Evolutionary conservation across 1,140 invertebrate species (phyloP), one percentile per base, ranked within the genome.

Genomic region (Pogonomyrmex barbatus): DNA sequence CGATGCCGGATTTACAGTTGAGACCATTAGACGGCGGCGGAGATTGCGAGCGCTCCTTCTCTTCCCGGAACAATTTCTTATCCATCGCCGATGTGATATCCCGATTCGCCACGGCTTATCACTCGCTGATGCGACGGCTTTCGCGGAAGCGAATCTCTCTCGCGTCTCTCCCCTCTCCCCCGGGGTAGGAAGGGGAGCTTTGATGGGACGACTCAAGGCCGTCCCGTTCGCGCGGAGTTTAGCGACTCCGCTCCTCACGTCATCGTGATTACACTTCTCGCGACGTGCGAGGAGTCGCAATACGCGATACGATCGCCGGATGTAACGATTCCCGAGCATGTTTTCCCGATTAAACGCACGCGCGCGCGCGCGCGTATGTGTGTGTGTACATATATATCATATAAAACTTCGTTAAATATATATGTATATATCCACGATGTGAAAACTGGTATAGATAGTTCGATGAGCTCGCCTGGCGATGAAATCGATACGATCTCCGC

Each of bases 61-160:
- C 47, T 82, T 71, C 36, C 36, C 54, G 10, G 67, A 82, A 82
- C 52, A 39, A 10, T 71, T 82, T 82, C 65, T 82, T 70, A 71
- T 82, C 52, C 79, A 10, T 8, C 79, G 78, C 30, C 39, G 67
- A 47, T 71, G 24, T 24, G 78, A 71, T 82, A 60, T 82, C 68
- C 39, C 39, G 67, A 82, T 82, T 82, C 9, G 79, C 54, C 67
- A 82, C 14, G 65, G 79, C 30, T 82, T 82, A 82, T 82, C 78
- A 60, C n/a, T 47, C 79, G 42, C 17, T 14, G 76, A 78, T 78
- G 63, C 54, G 79, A 82, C 52, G 17, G 36, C 42, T 45, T 82
- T 73, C 67, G 45, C 79, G 67, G 52, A 82, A 82, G 79, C 10
- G 77, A 68, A 47, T 73, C 67, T 67, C 58, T 36, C 50, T 9